A percentile compares a stretch with the other conserved stretches of the same genome.
Evolutionary conservation across 1,140 invertebrate genomes (phyloP).

Genomic region (Cyrtorhinus lividipennis): DNA sequence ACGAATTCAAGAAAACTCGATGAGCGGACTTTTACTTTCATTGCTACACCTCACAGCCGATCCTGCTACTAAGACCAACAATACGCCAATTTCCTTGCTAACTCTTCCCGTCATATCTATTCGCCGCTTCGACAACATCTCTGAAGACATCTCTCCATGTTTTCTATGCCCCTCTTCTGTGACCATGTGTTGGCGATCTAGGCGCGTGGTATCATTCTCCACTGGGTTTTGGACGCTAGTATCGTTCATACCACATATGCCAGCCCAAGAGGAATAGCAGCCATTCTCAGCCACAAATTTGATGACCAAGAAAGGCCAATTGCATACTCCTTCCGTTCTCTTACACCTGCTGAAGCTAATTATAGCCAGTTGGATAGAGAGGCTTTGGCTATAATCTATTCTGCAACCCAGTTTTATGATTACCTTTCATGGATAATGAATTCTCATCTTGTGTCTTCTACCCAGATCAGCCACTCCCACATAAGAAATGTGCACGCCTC

Average conservation of each 20-base stretch:
- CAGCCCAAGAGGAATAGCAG: slow-evolving; percentile 27
- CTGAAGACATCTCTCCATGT: too few species aligned
- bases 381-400: slow-evolving; percentile 34
- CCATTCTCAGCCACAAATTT: slow-evolving; percentile 27
- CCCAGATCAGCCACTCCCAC: slow-evolving; percentile 25
- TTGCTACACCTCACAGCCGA: too few species aligned
- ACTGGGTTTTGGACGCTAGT: too few species aligned
- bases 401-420: slow-evolving; percentile 33
- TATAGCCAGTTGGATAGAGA: slow-evolving; percentile 40
- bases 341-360: slow-evolving; percentile 33
- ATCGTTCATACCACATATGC: slow-evolving; percentile 31
- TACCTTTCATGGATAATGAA: slow-evolving; percentile 31
- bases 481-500: slow-evolving; percentile 20
- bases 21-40: too few species aligned
- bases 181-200: too few species aligned
- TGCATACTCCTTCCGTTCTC: slow-evolving; percentile 33
- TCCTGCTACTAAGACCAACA: too few species aligned
- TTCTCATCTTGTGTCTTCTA: slow-evolving; percentile 27
- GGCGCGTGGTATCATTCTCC: too few species aligned
- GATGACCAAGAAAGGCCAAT: slow-evolving; percentile 33
- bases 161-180: too few species aligned
- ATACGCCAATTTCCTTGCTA: too few species aligned
- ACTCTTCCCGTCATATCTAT: too few species aligned
- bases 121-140: too few species aligned
- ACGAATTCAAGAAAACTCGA: too few species aligned